phyloP scores from a whole-genome alignment of 1,140 invertebrate genomes.

The Zaprionus gabonicus region DNA sequence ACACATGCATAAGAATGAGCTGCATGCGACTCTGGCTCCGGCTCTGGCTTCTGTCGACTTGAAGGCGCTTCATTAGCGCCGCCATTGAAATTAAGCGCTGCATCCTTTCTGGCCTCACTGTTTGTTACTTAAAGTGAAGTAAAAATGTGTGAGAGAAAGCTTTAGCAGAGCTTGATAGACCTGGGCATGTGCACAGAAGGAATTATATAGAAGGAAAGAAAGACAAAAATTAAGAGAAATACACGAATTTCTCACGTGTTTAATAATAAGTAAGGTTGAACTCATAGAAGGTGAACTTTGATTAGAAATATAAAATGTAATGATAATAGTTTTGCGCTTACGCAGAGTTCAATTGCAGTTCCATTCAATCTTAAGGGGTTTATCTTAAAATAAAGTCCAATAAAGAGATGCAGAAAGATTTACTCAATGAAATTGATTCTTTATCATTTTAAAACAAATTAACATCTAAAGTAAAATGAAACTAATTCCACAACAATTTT shows the following conservation, averaged over 20 bases:
- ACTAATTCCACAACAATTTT: too few relatives aligned
- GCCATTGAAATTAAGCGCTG: constrained; percentile 68
- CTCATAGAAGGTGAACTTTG: background rate
- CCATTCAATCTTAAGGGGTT: too few relatives aligned
- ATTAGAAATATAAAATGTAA: background rate
- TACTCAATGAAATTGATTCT: too few relatives aligned
- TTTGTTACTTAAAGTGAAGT: constrained; percentile 50
- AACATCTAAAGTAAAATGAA: too few relatives aligned
- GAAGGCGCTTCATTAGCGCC: constrained; percentile 60
- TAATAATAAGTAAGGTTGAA: background rate
- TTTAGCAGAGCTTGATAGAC: background rate
- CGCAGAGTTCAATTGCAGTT: too few relatives aligned
- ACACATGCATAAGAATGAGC: constrained; percentile 16
- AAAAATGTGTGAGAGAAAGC: background rate
- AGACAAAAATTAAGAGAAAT: background rate
- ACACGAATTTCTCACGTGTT: too few relatives aligned
- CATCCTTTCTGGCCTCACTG: constrained; percentile 29
- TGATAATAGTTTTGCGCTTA: too few relatives aligned
- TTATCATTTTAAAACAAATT: too few relatives aligned
- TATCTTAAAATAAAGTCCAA: too few relatives aligned
- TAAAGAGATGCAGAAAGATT: too few relatives aligned
- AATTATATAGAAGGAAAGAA: background rate
- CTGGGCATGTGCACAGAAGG: background rate
- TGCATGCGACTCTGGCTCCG: constrained; percentile 26
- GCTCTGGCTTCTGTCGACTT: constrained; percentile 11